Percentiles rank a stretch among this genome's conserved stretches.
Conservation (phyloP, 1,140 invertebrate genomes). For the Magallana ariakensis region DNA sequence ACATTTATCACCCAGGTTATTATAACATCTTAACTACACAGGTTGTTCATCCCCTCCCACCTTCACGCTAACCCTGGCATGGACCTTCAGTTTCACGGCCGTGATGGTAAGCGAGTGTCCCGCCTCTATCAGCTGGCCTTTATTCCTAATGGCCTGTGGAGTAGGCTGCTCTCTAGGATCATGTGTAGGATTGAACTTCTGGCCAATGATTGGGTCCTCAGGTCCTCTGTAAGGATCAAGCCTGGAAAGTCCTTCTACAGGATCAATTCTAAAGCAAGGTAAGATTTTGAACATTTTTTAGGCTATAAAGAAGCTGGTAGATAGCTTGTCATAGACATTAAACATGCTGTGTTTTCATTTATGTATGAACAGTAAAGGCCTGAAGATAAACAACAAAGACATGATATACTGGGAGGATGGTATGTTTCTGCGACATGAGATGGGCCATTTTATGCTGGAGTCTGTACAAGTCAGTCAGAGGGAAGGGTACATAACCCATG, state of each 20-base stretch:
- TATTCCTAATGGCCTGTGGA: conserved; percentile 98
- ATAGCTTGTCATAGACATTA: too few species aligned
- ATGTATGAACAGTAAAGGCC: conserved; percentile 49
- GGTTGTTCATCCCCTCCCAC: conserved; percentile 71
- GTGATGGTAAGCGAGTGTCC: conserved; percentile 54
- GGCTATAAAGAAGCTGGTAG: too few species aligned
- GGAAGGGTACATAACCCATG: conserved; percentile 33
- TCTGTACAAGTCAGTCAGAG: conserved; percentile 49
- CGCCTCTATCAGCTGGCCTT: conserved; percentile 88
- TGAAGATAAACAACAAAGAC: conserved; percentile 60
- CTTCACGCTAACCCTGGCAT: conserved; percentile 64
- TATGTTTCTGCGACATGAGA: conserved; percentile 64
- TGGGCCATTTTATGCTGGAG: conserved; percentile 68
- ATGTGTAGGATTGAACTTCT: conserved; percentile 62
- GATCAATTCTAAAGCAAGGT: neutral
- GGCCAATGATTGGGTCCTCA: conserved; percentile 42
- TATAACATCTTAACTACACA: conserved; percentile 37
- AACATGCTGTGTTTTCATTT: too few species aligned
- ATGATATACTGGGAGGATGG: conserved; percentile 73
- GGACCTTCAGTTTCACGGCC: conserved; percentile 26
- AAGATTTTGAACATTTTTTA: too few species aligned
- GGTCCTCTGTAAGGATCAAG: conserved; percentile 8
- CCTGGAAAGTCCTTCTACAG: conserved; percentile 18
- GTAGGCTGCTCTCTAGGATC: conserved; percentile 86
- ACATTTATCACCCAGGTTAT: too few species aligned